A percentile compares a stretch with the other conserved stretches of the same genome.
These are phyloP conservation scores for Chelonia mydas DNA, from an alignment of 2,797 vertebrate genomes.

Conservation along the genomic window DNA sequence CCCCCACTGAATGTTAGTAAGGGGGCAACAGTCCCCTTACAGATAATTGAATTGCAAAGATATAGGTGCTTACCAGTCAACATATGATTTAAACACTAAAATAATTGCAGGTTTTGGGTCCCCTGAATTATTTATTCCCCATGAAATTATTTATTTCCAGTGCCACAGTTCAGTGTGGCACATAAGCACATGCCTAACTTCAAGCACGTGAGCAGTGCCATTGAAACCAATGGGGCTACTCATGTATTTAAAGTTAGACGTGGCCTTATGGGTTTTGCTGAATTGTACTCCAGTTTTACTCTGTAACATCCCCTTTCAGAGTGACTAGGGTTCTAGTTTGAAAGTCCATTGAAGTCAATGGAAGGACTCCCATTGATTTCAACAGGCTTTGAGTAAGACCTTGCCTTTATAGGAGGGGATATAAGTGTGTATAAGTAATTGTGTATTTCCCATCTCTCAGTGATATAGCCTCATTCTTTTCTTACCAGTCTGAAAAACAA, in stretches of 20 bases:
- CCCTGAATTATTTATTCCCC: not conserved
- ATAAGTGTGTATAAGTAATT: not conserved
- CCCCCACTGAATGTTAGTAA: too few relatives aligned
- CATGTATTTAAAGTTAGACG: not conserved
- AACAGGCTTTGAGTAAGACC: not conserved
- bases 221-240: not conserved
- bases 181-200: not conserved
- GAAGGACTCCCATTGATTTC: not conserved
- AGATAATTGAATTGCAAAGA: not conserved
- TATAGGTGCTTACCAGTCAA: not conserved
- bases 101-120: not conserved
- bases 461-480: not conserved
- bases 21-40: too few relatives aligned
- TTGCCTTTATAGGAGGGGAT: not conserved
- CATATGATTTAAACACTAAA: not conserved
- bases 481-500: conserved; percentile 29
- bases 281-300: not conserved
- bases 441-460: not conserved
- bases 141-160: not conserved
- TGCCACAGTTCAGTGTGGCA: not conserved
- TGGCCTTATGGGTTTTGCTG: not conserved
- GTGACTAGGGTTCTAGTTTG: not conserved
- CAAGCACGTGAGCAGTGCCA: not conserved
- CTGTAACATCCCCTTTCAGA: not conserved
- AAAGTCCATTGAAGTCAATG: not conserved